Conservation (phyloP, 2,797 vertebrate genomes). For the Vireo griseus region DNA sequence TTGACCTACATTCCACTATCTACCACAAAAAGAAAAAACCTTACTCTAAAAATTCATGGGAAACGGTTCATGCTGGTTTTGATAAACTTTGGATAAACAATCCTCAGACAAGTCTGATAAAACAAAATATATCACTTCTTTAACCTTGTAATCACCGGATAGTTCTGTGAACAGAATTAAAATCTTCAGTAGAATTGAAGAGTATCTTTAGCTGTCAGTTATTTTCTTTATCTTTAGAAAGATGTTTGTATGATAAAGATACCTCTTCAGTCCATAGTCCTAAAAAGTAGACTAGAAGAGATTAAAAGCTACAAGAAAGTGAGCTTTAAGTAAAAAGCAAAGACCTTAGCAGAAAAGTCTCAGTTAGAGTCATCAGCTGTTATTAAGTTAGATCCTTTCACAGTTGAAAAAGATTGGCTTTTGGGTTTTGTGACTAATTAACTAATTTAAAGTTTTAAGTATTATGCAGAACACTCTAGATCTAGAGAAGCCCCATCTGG, state of each 20-base stretch:
- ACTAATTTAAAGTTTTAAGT: background rate
- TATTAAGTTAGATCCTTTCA: background rate
- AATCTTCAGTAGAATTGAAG: background rate
- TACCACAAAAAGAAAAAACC: background rate
- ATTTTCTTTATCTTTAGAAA: background rate
- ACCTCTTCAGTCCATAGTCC: background rate
- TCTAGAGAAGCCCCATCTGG: background rate
- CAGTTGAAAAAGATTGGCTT: background rate
- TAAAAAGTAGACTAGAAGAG: background rate
- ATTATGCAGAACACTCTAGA: background rate
- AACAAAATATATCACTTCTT: background rate
- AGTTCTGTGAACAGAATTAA: background rate
- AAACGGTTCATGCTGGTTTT: background rate
- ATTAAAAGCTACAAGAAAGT: background rate
- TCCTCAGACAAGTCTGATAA: background rate
- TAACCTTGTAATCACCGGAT: background rate
- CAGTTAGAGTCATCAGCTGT: background rate
- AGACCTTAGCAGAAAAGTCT: background rate
- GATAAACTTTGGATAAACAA: slow-evolving; percentile 15
- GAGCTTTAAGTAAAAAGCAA: background rate
- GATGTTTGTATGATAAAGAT: background rate
- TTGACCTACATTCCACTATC: background rate
- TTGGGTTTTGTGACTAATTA: background rate
- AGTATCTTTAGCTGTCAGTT: background rate
- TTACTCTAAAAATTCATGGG: background rate